A percentile compares a stretch with the other conserved stretches of the same genome.
Conservation (phyloP, 2,888 invertebrate genomes). For the Digitonthophagus gazella region DNA sequence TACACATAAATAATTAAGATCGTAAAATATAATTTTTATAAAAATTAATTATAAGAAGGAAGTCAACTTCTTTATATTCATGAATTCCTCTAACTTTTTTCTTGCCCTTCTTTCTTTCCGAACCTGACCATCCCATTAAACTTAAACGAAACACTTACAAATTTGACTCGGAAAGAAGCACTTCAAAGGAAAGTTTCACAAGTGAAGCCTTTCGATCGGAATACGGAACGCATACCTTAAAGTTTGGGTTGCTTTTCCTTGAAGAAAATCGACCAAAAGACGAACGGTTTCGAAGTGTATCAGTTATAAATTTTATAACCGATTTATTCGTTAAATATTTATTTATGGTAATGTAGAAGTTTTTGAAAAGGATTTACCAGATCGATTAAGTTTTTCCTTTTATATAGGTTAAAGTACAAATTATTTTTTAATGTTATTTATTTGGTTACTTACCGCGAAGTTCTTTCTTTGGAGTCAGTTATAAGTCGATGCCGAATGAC, state of each 20-base stretch:
- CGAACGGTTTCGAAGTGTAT: background rate
- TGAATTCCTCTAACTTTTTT: constrained; percentile 2
- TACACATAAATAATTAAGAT: background rate
- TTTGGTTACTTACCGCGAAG: background rate
- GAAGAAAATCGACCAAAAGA: no score
- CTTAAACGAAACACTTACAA: constrained; percentile 11
- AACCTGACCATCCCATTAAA: constrained; percentile 6
- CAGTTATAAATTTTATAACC: background rate
- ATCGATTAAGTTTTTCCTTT: background rate
- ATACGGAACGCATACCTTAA: no score
- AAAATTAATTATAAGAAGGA: no score
- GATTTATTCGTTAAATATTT: background rate
- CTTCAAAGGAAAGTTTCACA: background rate
- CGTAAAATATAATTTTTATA: constrained; percentile 1
- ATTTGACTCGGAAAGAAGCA: constrained; percentile 1
- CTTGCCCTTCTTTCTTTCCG: background rate
- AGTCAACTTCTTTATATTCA: constrained; percentile 13
- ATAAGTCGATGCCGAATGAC: background rate
- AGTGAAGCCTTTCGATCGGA: background rate
- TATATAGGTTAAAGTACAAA: no score
- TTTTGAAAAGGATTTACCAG: background rate
- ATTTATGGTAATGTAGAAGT: background rate
- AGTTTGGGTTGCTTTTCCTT: background rate
- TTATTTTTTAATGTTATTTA: no score
- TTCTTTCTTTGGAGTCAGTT: background rate